Evolutionary conservation across 2,113 vertebrate genomes (phyloP).

Genomic region (Dasyurus viverrinus): DNA sequence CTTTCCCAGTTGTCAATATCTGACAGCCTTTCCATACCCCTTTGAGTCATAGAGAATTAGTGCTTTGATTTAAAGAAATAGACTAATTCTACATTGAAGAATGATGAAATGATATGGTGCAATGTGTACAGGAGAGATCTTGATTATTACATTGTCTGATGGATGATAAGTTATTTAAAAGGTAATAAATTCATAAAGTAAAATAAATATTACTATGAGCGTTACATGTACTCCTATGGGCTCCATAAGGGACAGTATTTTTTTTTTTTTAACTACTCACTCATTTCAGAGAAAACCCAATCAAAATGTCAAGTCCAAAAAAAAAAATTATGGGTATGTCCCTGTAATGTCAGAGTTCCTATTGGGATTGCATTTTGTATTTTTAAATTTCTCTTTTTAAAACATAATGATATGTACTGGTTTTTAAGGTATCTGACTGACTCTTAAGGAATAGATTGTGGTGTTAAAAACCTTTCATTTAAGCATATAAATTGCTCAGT

Average conservation of each 20-base stretch:
- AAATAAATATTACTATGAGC: not conserved
- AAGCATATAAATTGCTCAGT: not conserved
- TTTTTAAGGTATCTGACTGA: not conserved
- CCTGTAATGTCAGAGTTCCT: not conserved
- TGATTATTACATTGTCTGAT: constrained; percentile 3
- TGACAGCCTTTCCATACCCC: not conserved
- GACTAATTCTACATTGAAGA: not conserved
- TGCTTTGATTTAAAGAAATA: not conserved
- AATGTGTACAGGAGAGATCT: not conserved
- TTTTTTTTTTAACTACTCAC: constrained; percentile 3
- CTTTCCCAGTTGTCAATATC: not conserved
- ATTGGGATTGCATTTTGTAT: not conserved
- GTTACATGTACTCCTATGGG: not conserved
- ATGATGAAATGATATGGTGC: not conserved
- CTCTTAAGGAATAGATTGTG: not conserved
- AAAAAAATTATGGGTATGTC: not conserved
- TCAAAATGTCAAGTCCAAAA: not conserved
- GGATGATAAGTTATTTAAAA: not conserved
- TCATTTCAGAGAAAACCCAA: not conserved
- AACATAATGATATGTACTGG: not conserved
- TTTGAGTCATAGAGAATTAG: not conserved
- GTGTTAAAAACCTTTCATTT: not conserved
- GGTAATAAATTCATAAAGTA: constrained; percentile 6
- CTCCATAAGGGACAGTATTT: constrained; percentile 2
- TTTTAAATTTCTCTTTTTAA: constrained; percentile 18